These are phyloP conservation scores for Vanessa atalanta DNA, from an alignment of 1,140 invertebrate genomes.

Conservation along the genomic window DNA sequence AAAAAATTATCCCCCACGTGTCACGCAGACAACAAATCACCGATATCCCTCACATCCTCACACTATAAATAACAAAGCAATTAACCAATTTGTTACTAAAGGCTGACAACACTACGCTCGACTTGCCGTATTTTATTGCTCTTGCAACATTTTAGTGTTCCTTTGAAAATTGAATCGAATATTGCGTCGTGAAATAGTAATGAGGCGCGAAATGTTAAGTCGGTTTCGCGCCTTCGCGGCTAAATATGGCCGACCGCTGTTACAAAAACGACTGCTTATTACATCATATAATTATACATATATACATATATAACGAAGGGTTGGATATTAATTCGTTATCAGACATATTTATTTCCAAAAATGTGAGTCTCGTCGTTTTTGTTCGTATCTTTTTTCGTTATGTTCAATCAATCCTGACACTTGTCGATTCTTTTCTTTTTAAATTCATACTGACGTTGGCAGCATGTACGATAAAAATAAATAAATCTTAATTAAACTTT, in stretches of 20 bases:
- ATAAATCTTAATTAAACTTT: no score
- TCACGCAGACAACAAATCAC: slow-evolving; percentile 29
- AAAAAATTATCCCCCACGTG: not conserved
- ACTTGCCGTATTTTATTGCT: slow-evolving; percentile 64
- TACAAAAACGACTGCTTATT: not conserved
- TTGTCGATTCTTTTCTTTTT: no score
- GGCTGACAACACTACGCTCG: slow-evolving; percentile 66
- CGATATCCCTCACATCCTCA: slow-evolving; percentile 44
- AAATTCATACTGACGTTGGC: no score
- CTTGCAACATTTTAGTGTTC: slow-evolving; percentile 74
- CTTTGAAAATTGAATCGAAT: slow-evolving; percentile 75
- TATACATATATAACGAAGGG: no score
- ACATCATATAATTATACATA: no score
- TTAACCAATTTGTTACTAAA: slow-evolving; percentile 75
- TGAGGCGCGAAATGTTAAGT: slow-evolving; percentile 63
- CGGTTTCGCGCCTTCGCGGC: slow-evolving; percentile 67
- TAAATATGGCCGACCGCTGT: slow-evolving; percentile 54
- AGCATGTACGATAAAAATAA: no score
- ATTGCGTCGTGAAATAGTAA: slow-evolving; percentile 59
- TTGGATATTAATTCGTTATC: no score
- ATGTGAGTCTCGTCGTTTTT: no score
- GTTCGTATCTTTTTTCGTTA: no score
- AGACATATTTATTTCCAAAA: no score
- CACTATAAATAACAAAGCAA: slow-evolving; percentile 60
- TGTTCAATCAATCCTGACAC: no score